Conservation (phyloP, 2,888 invertebrate genomes). For the Dorcus parallelipipedus region DNA sequence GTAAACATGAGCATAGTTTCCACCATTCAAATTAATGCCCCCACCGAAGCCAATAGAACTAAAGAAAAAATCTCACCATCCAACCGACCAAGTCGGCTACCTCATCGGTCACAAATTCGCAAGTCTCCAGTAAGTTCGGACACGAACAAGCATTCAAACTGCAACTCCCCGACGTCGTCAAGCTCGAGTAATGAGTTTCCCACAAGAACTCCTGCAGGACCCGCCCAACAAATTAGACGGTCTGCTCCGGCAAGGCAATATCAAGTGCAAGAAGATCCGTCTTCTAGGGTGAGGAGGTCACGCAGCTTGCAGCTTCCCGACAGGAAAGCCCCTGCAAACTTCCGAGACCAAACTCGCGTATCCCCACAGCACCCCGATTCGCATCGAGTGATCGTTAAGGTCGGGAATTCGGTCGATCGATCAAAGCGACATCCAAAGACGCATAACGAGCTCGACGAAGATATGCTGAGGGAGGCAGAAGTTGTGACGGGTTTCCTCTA, state of each 20-base stretch:
- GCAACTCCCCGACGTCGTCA: slow-evolving; percentile 33
- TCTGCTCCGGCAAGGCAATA: slow-evolving; percentile 29
- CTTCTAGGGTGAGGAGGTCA: slow-evolving; percentile 51
- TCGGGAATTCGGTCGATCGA: slow-evolving; percentile 35
- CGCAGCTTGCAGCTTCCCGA: slow-evolving; percentile 65
- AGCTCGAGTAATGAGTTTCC: slow-evolving; percentile 43
- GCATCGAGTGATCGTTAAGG: slow-evolving; percentile 46
- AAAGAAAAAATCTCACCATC: slow-evolving; percentile 44
- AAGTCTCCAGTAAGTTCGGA: slow-evolving; percentile 46
- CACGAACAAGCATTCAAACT: slow-evolving; percentile 36
- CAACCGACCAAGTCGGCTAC: slow-evolving; percentile 34
- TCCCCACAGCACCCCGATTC: slow-evolving; percentile 32
- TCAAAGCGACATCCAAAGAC: slow-evolving; percentile 27
- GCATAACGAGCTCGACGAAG: slow-evolving; percentile 45
- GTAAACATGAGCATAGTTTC: slow-evolving; percentile 47
- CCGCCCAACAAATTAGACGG: slow-evolving; percentile 31
- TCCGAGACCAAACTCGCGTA: slow-evolving; percentile 1
- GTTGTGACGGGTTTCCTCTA: slow-evolving; percentile 57
- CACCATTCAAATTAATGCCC: slow-evolving; percentile 41
- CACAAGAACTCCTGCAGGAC: slow-evolving; percentile 35
- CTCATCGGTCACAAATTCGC: slow-evolving; percentile 35
- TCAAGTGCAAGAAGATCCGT: slow-evolving; percentile 31
- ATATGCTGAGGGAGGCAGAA: slow-evolving; percentile 55
- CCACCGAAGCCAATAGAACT: slow-evolving; percentile 30
- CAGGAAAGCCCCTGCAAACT: slow-evolving; percentile 36